These are phyloP conservation scores for Agrochola lychnidis DNA, from an alignment of 2,888 invertebrate species.

Conservation along the genomic window DNA sequence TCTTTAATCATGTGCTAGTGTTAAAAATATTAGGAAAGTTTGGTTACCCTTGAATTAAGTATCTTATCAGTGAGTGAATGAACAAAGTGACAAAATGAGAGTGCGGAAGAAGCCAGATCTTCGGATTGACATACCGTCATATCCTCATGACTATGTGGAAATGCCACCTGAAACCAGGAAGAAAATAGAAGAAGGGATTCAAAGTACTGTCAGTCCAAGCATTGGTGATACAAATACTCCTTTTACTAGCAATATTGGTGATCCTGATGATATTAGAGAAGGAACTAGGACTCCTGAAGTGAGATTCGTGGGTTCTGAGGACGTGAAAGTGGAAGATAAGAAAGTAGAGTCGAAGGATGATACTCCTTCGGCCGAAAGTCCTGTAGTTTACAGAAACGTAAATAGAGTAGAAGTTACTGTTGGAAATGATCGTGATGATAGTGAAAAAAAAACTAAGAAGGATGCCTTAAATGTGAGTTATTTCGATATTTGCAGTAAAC, in stretches of 20 bases:
- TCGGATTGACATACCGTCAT: slow-evolving; percentile 80
- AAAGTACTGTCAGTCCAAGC: slow-evolving; percentile 55
- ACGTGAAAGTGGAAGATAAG: slow-evolving; percentile 54
- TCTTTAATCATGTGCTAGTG: slow-evolving; percentile 32
- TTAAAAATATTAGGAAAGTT: slow-evolving; percentile 33
- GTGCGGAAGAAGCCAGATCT: slow-evolving; percentile 83
- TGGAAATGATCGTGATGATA: slow-evolving; percentile 91
- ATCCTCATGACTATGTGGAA: slow-evolving; percentile 84
- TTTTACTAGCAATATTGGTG: slow-evolving; percentile 26
- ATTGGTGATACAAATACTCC: slow-evolving; percentile 15
- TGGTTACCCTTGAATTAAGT: slow-evolving; percentile 18
- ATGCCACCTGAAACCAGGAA: slow-evolving; percentile 81
- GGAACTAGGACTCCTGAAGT: slow-evolving; percentile 83
- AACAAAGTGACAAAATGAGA: slow-evolving; percentile 73
- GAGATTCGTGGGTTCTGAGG: slow-evolving; percentile 75
- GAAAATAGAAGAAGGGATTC: slow-evolving; percentile 72
- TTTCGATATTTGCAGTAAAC: not conserved
- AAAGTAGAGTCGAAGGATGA: slow-evolving; percentile 39
- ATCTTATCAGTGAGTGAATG: slow-evolving; percentile 39
- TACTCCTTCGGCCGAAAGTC: slow-evolving; percentile 63
- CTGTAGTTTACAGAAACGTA: slow-evolving; percentile 74
- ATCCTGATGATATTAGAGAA: slow-evolving; percentile 42
- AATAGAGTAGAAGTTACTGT: slow-evolving; percentile 92
- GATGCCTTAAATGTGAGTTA: slow-evolving; percentile 68
- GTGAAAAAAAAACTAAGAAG: slow-evolving; percentile 77